Conservation (phyloP, 2,113 vertebrate species). For the Brienomyrus longianalis region DNA sequence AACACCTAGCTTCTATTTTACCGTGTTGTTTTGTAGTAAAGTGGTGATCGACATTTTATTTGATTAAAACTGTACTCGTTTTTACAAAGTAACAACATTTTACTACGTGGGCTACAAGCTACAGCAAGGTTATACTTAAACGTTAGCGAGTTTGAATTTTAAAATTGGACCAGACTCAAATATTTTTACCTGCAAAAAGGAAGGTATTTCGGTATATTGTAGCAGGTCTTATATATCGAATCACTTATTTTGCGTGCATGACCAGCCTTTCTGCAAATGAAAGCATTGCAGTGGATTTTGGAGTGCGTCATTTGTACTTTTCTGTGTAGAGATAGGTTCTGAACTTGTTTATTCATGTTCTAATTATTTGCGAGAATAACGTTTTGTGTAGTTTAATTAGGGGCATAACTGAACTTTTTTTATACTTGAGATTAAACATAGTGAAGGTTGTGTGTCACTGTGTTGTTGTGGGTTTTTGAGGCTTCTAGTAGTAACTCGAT, state of each 20-base stretch:
- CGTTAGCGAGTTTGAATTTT: background rate
- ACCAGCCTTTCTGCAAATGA: background rate
- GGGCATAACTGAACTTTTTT: background rate
- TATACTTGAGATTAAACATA: background rate
- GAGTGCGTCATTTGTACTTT: background rate
- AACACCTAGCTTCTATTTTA: background rate
- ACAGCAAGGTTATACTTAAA: background rate
- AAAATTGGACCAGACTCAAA: background rate
- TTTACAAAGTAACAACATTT: background rate
- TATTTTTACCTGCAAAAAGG: background rate
- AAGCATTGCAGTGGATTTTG: background rate
- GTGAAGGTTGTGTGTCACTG: constrained; percentile 14
- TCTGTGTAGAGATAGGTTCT: background rate
- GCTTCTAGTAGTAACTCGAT: constrained; percentile 36
- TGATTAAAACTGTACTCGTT: background rate
- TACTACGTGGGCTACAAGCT: background rate
- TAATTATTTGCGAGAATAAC: constrained; percentile 1
- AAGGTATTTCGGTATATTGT: background rate
- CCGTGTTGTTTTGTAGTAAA: background rate
- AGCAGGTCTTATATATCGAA: background rate
- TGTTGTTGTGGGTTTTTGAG: background rate
- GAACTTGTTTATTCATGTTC: background rate
- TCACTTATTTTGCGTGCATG: background rate
- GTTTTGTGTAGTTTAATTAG: background rate
- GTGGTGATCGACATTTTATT: background rate